Conservation (phyloP, 2,113 vertebrate species). For the Zapus hudsonius region DNA sequence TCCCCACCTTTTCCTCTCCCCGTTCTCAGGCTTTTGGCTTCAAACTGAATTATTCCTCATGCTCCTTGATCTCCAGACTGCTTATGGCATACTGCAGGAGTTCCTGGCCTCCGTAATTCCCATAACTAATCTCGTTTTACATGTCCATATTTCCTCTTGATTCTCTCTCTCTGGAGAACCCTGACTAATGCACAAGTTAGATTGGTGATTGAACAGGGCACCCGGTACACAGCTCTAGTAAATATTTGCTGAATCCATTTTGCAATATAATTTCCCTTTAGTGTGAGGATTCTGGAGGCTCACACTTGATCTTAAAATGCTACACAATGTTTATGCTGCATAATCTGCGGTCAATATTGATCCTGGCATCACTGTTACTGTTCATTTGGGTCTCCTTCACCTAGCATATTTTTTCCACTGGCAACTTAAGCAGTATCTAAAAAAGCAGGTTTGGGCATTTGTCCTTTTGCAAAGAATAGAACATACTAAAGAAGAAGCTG, state of each 20-base stretch:
- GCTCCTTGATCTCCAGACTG: not conserved
- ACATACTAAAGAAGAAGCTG: not conserved
- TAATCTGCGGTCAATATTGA: constrained; percentile 24
- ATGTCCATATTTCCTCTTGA: not conserved
- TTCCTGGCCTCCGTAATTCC: not conserved
- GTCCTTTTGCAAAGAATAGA: not conserved
- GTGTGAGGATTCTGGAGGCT: not conserved
- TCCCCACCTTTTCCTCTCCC: accelerated
- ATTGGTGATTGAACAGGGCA: not conserved
- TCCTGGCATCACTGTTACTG: not conserved
- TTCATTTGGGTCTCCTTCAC: constrained; percentile 27
- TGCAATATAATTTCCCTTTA: constrained; percentile 13
- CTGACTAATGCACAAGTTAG: not conserved
- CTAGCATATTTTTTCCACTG: not conserved
- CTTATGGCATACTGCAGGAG: not conserved
- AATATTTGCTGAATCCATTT: constrained; percentile 46
- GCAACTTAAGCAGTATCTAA: not conserved
- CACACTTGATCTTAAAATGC: constrained; percentile 50
- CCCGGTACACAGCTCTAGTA: not conserved
- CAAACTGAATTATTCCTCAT: not conserved
- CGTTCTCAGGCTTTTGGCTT: not conserved
- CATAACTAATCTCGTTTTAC: not conserved
- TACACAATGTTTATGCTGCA: constrained; percentile 9
- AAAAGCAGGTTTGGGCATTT: not conserved
- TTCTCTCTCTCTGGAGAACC: not conserved